These are phyloP conservation scores for Colletes collaris DNA, from an alignment of 2,888 invertebrate species.

Conservation along the genomic window DNA sequence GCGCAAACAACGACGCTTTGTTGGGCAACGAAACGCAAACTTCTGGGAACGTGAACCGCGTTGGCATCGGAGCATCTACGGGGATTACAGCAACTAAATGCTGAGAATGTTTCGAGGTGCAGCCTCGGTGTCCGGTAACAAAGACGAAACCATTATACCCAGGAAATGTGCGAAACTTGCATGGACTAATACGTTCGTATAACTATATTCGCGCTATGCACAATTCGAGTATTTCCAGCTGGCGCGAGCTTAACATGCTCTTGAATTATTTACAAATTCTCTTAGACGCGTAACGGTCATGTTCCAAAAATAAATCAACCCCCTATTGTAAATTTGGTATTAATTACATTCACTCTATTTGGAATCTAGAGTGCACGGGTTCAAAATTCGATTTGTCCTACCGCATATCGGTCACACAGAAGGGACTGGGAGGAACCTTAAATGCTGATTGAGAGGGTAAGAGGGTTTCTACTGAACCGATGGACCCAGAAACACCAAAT, in stretches of 20 bases:
- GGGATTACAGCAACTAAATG: slow-evolving; percentile 48
- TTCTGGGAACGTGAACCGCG: slow-evolving; percentile 21
- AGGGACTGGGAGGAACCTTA: no score
- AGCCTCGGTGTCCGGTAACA: slow-evolving; percentile 19
- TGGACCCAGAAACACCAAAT: no score
- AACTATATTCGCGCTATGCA: background rate
- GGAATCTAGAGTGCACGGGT: no score
- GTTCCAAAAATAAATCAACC: no score
- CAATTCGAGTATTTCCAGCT: slow-evolving; percentile 12
- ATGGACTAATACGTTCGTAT: slow-evolving; percentile 10
- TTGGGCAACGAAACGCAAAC: slow-evolving; percentile 13
- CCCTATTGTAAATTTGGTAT: no score
- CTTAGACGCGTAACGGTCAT: no score
- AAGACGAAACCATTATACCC: slow-evolving; percentile 34
- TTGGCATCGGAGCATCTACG: slow-evolving; percentile 24
- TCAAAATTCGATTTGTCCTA: no score
- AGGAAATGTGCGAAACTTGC: slow-evolving; percentile 40
- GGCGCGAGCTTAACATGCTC: background rate
- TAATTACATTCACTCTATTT: no score
- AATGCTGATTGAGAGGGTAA: no score
- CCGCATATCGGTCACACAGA: no score
- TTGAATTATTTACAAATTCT: background rate
- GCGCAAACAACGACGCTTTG: slow-evolving; percentile 14
- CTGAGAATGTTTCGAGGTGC: slow-evolving; percentile 38
- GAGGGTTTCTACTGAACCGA: no score